Conservation (phyloP, 1,140 invertebrate genomes). For the Hydropsyche tenuis region DNA sequence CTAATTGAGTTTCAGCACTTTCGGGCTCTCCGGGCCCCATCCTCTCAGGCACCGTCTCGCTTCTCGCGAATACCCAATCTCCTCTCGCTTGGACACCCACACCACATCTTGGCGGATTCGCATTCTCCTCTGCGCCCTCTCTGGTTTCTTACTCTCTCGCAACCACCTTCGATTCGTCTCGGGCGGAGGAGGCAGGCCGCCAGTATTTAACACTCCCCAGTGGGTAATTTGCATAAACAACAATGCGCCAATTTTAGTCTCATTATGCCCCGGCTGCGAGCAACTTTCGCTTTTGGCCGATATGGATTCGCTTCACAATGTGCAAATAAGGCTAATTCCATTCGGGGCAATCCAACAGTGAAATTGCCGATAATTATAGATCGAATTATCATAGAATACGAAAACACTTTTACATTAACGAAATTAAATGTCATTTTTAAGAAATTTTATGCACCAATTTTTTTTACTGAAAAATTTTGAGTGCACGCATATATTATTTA, state of each 20-base stretch:
- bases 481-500: conserved; percentile 10
- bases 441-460: no score
- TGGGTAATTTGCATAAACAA: conserved; percentile 49
- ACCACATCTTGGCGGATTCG: not conserved
- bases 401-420: no score
- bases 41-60: conserved; percentile 38
- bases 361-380: not conserved
- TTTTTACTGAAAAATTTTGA: no score
- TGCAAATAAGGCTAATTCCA: conserved; percentile 15
- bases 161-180: conserved; percentile 18
- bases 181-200: conserved; percentile 29
- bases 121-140: not conserved
- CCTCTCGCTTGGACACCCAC: conserved; percentile 3
- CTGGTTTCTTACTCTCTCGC: conserved; percentile 14
- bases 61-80: not conserved
- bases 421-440: no score
- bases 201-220: conserved; percentile 49
- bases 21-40: conserved; percentile 13
- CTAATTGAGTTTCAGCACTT: conserved; percentile 50
- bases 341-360: not conserved
- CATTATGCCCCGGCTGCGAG: conserved; percentile 45
- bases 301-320: conserved; percentile 31
- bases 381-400: no score
- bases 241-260: conserved; percentile 50
- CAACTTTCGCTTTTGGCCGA: conserved; percentile 42